Base-by-base conservation (phyloP, 37 sponge, comb jelly and placozoan species). In the Aphrocallistes beatrix region DNA sequence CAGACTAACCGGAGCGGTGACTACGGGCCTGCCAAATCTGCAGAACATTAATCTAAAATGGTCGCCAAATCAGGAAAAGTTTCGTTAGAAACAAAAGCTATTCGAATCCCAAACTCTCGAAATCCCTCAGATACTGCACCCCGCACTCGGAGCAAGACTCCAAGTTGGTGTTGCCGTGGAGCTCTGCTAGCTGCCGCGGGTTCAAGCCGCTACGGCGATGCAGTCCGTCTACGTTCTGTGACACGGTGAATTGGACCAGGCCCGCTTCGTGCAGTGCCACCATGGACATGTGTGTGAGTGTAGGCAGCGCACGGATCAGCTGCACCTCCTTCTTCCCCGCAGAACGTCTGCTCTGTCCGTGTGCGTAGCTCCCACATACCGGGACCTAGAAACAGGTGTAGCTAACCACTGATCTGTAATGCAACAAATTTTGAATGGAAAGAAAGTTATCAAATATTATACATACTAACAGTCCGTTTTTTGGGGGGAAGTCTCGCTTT, bases 81-180 rank as follows among this genome's bases (percentile, higher is more conserved):
- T n/a, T n/a, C n/a, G n/a, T n/a, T n/a, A n/a, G n/a, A n/a, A n/a
- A n/a, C n/a, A n/a, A n/a, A n/a, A n/a, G n/a, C n/a, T n/a, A n/a
- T n/a, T n/a, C n/a, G n/a, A n/a, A n/a, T n/a, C n/a, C n/a, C n/a
- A n/a, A n/a, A n/a, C n/a, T 94, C 81, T 90, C 89, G 85, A 91
- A 94, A 51, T 94, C 94, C 37, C 94, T 86, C 51, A 94, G 85
- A 84, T 92, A 94, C 87, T 94, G 90, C 40, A 89, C 85, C 0
- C 51, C 45, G 81, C 94, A 94, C 48, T 87, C 90, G 49, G 85
- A 82, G 75, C 94, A 94, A 0, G 88, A 83, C 87, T 94, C 94
- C 84, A 94, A 50, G 82, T 94, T 94, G 37, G 94, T 94, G 89
- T 94, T 94, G 23, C 94, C 94, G 86, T 94, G 94, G 82, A 94